Evolutionary conservation across 2,888 invertebrate species (phyloP).

Genomic region (Dermolepida albohirtum): DNA sequence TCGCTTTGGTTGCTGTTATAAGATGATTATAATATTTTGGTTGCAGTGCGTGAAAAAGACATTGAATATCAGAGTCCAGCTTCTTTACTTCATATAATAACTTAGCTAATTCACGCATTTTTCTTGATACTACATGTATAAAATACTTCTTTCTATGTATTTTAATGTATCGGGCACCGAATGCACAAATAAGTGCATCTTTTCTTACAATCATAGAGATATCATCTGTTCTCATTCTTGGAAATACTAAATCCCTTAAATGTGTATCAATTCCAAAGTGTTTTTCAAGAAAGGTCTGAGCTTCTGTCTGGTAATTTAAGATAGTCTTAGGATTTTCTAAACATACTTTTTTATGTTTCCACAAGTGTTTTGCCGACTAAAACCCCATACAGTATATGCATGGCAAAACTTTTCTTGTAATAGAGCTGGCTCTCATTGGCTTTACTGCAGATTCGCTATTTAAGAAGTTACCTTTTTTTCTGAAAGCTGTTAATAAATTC

Average conservation of each 20-base stretch:
- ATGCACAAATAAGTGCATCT: constrained; percentile 47
- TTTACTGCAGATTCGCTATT: constrained; percentile 30
- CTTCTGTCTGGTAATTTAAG: constrained; percentile 1
- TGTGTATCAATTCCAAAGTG: constrained; percentile 43
- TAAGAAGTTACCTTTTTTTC: constrained; percentile 48
- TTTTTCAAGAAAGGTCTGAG: constrained; percentile 33
- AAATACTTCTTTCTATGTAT: constrained; percentile 48
- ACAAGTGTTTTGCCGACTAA: constrained; percentile 48
- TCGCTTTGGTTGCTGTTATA: constrained; percentile 43
- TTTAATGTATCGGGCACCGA: constrained; percentile 47
- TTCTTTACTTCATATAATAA: constrained; percentile 45
- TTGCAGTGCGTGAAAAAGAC: constrained; percentile 41
- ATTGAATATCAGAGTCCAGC: constrained; percentile 37
- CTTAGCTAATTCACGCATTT: constrained; percentile 46
- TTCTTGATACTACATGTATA: constrained; percentile 45
- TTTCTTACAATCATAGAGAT: constrained; percentile 43
- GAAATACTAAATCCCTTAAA: constrained; percentile 41
- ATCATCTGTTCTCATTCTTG: constrained; percentile 46
- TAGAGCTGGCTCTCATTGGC: constrained; percentile 38
- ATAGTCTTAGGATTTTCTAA: neutral
- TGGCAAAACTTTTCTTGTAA: constrained; percentile 36
- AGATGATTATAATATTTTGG: constrained; percentile 46
- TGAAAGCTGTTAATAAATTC: constrained; percentile 25
- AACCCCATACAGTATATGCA: constrained; percentile 50
- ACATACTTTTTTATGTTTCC: constrained; percentile 49